Percentiles rank a stretch among this genome's conserved stretches.
These are phyloP conservation scores for Drosophila incognita DNA, from an alignment of 2,888 invertebrate genomes.

Conservation along the genomic window DNA sequence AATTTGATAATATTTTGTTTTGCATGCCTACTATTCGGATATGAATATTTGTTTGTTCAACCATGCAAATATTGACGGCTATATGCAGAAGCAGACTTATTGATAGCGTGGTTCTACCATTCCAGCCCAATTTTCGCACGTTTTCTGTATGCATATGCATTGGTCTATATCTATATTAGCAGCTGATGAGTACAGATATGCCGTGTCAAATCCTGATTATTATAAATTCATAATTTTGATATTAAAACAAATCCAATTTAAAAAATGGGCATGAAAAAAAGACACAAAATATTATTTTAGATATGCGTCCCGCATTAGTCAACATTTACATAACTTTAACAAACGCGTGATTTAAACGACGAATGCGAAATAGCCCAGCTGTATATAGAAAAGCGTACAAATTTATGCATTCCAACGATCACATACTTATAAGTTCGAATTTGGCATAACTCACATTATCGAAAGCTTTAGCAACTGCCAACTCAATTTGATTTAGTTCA, in stretches of 20 bases:
- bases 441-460: slow-evolving; percentile 6
- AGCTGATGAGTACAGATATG: slow-evolving; percentile 16
- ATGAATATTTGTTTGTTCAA: slow-evolving; percentile 34
- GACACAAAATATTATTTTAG: slow-evolving; percentile 7
- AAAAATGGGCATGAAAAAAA: background rate
- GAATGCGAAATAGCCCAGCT: slow-evolving; percentile 21
- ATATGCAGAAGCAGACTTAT: slow-evolving; percentile 60
- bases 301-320: background rate
- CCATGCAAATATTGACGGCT: slow-evolving; percentile 58
- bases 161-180: background rate
- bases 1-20: slow-evolving; percentile 75
- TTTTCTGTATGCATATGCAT: slow-evolving; percentile 24
- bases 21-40: slow-evolving; percentile 45
- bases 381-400: slow-evolving; percentile 25
- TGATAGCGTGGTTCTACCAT: slow-evolving; percentile 46
- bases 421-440: slow-evolving; percentile 13
- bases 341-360: slow-evolving; percentile 42
- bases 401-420: slow-evolving; percentile 13
- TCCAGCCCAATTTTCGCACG: slow-evolving; percentile 57
- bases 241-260: background rate
- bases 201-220: background rate
- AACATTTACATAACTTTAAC: slow-evolving; percentile 36
- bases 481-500: background rate
- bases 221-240: background rate
- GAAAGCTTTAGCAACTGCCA: background rate